phyloP scores from a whole-genome alignment of 2,797 vertebrate genomes.

The Coilia nasus region DNA sequence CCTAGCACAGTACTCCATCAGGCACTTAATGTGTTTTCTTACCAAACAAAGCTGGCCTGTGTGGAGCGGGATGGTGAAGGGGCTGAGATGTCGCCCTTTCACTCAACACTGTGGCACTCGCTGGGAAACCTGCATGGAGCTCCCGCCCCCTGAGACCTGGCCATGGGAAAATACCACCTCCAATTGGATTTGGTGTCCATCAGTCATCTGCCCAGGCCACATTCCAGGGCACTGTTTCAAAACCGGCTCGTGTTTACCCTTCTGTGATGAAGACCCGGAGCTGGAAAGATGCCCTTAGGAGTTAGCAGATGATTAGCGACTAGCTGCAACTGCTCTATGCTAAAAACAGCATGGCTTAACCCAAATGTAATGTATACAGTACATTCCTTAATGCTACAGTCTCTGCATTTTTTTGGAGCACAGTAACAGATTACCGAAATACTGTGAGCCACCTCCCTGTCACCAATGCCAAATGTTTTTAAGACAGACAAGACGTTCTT shows the following conservation, averaged over 20 bases:
- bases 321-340: not conserved
- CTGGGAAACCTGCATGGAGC: not conserved
- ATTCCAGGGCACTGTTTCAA: not conserved
- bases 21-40: not conserved
- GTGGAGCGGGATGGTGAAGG: not conserved
- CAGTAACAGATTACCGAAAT: not conserved
- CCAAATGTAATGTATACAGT: not conserved
- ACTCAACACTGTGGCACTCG: not conserved
- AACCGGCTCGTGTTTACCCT: not conserved
- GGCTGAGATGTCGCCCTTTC: not conserved
- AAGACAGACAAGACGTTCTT: not conserved
- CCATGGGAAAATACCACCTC: slow-evolving; percentile 7
- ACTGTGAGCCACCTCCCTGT: not conserved
- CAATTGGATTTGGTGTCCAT: not conserved
- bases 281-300: not conserved
- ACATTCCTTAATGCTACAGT: not conserved
- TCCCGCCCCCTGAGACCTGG: not conserved
- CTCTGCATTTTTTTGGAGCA: not conserved
- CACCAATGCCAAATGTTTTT: not conserved
- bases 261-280: not conserved
- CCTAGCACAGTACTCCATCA: not conserved
- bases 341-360: not conserved
- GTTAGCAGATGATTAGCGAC: not conserved
- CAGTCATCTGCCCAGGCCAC: not conserved
- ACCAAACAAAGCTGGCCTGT: not conserved